phyloP scores from a whole-genome alignment of 2,888 invertebrate species.

The Parascotia fuliginaria region DNA sequence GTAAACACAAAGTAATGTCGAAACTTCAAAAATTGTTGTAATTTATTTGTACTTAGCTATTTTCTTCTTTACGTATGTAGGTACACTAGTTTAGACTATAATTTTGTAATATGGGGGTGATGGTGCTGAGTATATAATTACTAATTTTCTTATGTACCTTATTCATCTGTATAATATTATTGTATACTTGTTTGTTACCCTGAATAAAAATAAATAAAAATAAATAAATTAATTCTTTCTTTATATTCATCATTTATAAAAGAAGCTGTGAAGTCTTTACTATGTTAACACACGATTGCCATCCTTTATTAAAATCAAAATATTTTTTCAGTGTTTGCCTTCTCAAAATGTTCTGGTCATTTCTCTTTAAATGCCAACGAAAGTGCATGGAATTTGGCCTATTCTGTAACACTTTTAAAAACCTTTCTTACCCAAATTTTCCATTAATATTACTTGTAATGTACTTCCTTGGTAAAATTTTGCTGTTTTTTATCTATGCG shows the following conservation, averaged over 20 bases:
- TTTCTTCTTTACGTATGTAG: too few species aligned
- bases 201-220: too few species aligned
- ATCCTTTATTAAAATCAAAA: slow-evolving; percentile 44
- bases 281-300: slow-evolving; percentile 36
- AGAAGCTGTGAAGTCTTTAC: slow-evolving; percentile 33
- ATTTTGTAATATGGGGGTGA: too few species aligned
- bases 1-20: too few species aligned
- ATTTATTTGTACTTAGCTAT: too few species aligned
- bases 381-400: slow-evolving; percentile 54
- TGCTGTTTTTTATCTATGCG: slow-evolving; percentile 52
- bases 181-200: too few species aligned
- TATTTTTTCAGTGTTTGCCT: slow-evolving; percentile 39
- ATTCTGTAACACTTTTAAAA: slow-evolving; percentile 52
- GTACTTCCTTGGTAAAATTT: slow-evolving; percentile 54
- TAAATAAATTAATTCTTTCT: too few species aligned
- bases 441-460: slow-evolving; percentile 54
- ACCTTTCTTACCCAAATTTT: slow-evolving; percentile 57
- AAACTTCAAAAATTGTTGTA: too few species aligned
- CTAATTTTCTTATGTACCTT: too few species aligned
- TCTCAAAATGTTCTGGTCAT: slow-evolving; percentile 53
- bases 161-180: too few species aligned
- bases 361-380: slow-evolving; percentile 54
- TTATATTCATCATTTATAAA: slow-evolving; percentile 43
- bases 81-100: too few species aligned
- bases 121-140: too few species aligned